Percentiles rank a stretch among this genome's conserved stretches.
Evolutionary conservation across 2,888 invertebrate species (phyloP).

Genomic region (Ischnus inquisitorius): DNA sequence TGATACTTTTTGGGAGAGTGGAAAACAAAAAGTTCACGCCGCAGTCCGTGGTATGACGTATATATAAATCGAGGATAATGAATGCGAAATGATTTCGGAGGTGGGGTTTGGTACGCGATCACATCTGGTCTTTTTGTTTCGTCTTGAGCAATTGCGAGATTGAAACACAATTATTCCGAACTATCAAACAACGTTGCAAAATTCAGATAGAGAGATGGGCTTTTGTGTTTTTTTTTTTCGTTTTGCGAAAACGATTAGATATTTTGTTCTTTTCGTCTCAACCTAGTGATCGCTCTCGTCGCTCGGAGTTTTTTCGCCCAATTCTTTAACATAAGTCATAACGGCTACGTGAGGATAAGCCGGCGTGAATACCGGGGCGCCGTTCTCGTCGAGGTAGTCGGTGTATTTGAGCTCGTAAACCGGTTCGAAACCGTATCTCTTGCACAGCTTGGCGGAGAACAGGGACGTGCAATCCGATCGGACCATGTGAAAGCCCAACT

Average conservation of each 20-base stretch:
- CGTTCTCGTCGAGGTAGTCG: constrained; percentile 89
- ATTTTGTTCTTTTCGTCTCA: neutral
- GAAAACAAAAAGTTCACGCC: constrained; percentile 1
- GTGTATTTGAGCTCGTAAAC: constrained; percentile 89
- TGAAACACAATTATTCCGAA: constrained; percentile 38
- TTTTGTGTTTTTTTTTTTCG: neutral
- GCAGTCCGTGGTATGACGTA: neutral
- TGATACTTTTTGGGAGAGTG: neutral
- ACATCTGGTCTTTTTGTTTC: neutral
- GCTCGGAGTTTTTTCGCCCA: constrained; percentile 72
- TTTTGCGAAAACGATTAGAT: neutral
- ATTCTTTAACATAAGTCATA: constrained; percentile 87
- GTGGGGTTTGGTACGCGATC: constrained; percentile 23
- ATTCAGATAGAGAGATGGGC: constrained; percentile 7
- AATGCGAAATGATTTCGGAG: neutral
- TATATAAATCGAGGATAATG: neutral
- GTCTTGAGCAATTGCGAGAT: constrained; percentile 40
- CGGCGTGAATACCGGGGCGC: constrained; percentile 89
- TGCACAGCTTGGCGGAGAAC: constrained; percentile 91
- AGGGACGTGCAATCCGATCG: constrained; percentile 92
- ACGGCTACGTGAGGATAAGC: constrained; percentile 89
- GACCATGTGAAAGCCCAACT: constrained; percentile 87
- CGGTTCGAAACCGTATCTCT: constrained; percentile 90
- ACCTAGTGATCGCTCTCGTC: constrained; percentile 32
- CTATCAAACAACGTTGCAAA: constrained; percentile 17